phyloP scores from a whole-genome alignment of 2,797 vertebrate genomes.

The Intellagama lesueurii region DNA sequence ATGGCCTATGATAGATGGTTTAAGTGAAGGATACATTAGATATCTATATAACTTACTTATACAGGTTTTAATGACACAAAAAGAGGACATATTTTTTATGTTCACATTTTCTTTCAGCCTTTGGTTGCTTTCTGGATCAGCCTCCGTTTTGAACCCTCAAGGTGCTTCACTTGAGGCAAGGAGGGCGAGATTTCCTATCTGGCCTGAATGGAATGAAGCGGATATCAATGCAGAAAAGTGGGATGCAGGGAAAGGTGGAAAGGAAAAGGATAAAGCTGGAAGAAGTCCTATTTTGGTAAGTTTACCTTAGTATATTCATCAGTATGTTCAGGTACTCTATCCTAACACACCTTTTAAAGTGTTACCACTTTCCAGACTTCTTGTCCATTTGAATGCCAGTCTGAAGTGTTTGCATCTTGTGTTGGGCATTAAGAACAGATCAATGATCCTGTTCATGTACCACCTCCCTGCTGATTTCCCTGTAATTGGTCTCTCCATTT shows the following conservation, averaged over 20 bases:
- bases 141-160: conserved; percentile 44
- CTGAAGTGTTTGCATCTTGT: neutral
- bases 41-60: conserved; percentile 3
- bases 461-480: neutral
- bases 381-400: neutral
- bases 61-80: neutral
- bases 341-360: neutral
- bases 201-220: conserved; percentile 94
- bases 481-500: neutral
- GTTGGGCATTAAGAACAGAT: neutral
- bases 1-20: neutral
- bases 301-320: conserved; percentile 26
- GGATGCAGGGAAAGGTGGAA: conserved; percentile 82
- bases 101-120: conserved; percentile 33
- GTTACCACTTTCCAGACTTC: neutral
- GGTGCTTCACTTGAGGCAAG: conserved; percentile 59
- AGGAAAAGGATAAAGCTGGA: conserved; percentile 82
- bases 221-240: conserved; percentile 91
- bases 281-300: conserved; percentile 82
- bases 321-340: neutral
- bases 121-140: conserved; percentile 66
- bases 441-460: neutral
- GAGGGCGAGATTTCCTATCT: conserved; percentile 80
- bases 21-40: neutral
- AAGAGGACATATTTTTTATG: neutral